phyloP scores from a whole-genome alignment of 2,797 vertebrate species.

The Micromesistius poutassou region DNA sequence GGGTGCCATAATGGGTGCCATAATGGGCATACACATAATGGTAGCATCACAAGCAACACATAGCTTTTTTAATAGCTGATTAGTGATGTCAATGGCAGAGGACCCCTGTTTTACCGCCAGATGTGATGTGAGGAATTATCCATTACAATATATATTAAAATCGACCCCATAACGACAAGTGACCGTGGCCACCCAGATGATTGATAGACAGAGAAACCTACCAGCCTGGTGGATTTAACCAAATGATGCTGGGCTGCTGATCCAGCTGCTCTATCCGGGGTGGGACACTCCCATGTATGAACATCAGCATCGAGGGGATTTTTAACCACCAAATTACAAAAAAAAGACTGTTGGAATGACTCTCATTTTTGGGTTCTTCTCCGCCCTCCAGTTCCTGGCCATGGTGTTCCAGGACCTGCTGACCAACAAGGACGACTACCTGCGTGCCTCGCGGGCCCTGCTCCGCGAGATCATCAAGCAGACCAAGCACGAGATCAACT shows the following conservation, averaged over 20 bases:
- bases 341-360: not conserved
- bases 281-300: too few species aligned
- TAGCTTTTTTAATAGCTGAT: not conserved
- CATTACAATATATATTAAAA: not conserved
- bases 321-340: not conserved
- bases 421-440: constrained; percentile 95
- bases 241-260: not conserved
- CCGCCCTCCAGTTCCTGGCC: constrained; percentile 82
- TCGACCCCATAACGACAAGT: not conserved
- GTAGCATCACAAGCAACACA: not conserved
- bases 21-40: not conserved
- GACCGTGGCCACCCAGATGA: not conserved
- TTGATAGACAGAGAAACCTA: too few species aligned
- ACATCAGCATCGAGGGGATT: not conserved
- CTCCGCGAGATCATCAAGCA: constrained; percentile 97
- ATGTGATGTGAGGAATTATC: not conserved
- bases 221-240: not conserved
- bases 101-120: not conserved
- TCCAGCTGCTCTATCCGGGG: too few species aligned
- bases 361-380: constrained; percentile 5
- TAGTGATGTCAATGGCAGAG: not conserved
- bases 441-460: constrained; percentile 89
- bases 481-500: constrained; percentile 98
- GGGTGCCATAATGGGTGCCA: too few species aligned
- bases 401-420: constrained; percentile 98